phyloP scores from a whole-genome alignment of 2,888 invertebrate species.

The Brachyopa scutellaris region DNA sequence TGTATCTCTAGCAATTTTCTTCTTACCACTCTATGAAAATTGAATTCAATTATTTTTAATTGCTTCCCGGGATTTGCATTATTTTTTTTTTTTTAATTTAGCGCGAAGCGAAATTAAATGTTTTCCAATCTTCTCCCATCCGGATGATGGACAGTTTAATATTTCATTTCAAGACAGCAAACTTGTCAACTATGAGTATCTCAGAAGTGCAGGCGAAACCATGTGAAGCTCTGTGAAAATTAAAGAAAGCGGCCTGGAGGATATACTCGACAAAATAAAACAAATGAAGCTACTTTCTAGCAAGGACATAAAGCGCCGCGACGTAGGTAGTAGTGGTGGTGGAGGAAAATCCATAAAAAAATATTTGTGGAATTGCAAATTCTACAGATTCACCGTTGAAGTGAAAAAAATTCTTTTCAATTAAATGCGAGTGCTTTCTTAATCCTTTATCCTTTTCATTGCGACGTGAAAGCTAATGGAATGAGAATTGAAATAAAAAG shows the following conservation, averaged over 20 bases:
- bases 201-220: too few relatives aligned
- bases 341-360: too few relatives aligned
- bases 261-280: too few relatives aligned
- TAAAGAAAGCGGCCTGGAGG: neutral
- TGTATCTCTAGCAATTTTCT: too few relatives aligned
- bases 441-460: too few relatives aligned
- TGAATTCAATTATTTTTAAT: conserved; percentile 43
- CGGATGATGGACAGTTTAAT: conserved; percentile 1
- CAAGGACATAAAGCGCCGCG: neutral
- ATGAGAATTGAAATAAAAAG: too few relatives aligned
- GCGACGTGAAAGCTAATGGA: too few relatives aligned
- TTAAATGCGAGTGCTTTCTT: too few relatives aligned
- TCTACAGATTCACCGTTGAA: too few relatives aligned
- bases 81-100: conserved; percentile 9
- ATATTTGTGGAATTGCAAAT: too few relatives aligned
- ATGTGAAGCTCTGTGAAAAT: neutral
- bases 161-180: conserved; percentile 6
- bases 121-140: neutral
- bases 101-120: neutral
- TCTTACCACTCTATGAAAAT: neutral
- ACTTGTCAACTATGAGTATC: neutral
- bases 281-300: neutral
- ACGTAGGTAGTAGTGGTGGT: too few relatives aligned
- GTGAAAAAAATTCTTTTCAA: too few relatives aligned
- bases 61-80: conserved; percentile 4